Evolutionary conservation across 2,888 invertebrate genomes (phyloP), one percentile per base, ranked within the genome.

Genomic region (Diadegma fenestrale): DNA sequence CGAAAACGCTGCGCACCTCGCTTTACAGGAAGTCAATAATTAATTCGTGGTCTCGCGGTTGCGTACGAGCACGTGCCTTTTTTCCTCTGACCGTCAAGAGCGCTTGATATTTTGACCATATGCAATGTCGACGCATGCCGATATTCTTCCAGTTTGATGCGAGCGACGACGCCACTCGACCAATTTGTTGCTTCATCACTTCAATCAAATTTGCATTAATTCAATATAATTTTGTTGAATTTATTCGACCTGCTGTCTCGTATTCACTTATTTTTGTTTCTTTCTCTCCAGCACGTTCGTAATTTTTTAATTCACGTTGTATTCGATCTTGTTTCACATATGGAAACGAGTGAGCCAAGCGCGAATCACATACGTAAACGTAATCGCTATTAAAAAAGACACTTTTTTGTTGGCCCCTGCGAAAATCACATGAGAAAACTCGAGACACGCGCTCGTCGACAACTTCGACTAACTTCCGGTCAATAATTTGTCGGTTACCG

Each of bases 21-120:
- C 68, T 68, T 63, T 77, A 80, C 80, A 77, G 72, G 69, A 54
- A 78, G 81, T 84, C 58, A 82, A 85, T 82, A 84, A 86, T 86
- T 80, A 86, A 54, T 77, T 66, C 82, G 86, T 75, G 84, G 86
- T 26, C 79, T 88, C 90, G 92, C 88, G 92, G 92, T 92, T 92
- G 86, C 87, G 82, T 26, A 76, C 69, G 89, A 88, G 90, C 93
- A 91, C 92, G 92, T 92, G 91, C 87, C 89, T 84, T 88, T 86
- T 89, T n/a, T 89, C 78, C 84, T 66, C 37, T 19, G 80, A 61
- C 45, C 45, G 61, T 19, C 51, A 43, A 54, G 17, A 61, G 45
- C 33, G 43, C 14, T 26, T 26, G 45, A 12, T 54, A 51, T 48
- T 41, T 79, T 48, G 61, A 61, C 80, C 87, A n/a, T n/a, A n/a